Base-by-base conservation (phyloP, 1,140 invertebrate species). In the Ceratoteleas bidentatus region DNA sequence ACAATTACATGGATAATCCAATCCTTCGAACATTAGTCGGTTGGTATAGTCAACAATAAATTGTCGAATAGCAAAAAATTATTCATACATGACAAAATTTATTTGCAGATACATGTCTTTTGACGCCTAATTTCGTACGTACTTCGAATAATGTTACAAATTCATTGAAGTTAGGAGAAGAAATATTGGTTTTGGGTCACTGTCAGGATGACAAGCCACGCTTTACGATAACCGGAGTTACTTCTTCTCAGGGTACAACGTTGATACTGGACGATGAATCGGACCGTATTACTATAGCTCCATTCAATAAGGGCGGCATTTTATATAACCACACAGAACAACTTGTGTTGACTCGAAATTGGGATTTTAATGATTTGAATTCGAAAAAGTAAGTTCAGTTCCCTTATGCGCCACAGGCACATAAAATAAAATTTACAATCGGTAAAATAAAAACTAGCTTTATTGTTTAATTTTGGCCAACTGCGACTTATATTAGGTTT, bases 121-220 rank as follows among this genome's bases (percentile, higher is more conserved):
- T 91, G 14, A 89, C 87, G 16, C 72, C 84, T 6, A 75, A 82
- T 10, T 77, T 66, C 43, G 83, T 89, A 64, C 84, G 65, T 75
- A 87, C 90, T 14, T 83, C 88, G 24, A 79, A 90, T 33, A 90
- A 91, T 57, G 66, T 86, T 6, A 85, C 85, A 6, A 86, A 84
- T 43, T 32, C 57, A 2, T 60, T 90, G 8, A 56, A 76, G 36
- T 64, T 84, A 14, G 64, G 86, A 43, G 74, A 64, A 40, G 87
- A 91, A 86, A 85, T 87, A 50, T 76, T 91, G 43, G 72, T 90
- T 36, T 74, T 91, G 3, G 89, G 88, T 6, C 85, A 90, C 33
- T 91, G 89, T 80, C 87, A 90, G 13, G 84, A 87, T 10, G 86
- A 89, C 8, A 89, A 90, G 81, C 89, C 90, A 16, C 85, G 84